Conservation (phyloP, 2,797 vertebrate species). For the Ctenochaetus hawaiiensis region DNA sequence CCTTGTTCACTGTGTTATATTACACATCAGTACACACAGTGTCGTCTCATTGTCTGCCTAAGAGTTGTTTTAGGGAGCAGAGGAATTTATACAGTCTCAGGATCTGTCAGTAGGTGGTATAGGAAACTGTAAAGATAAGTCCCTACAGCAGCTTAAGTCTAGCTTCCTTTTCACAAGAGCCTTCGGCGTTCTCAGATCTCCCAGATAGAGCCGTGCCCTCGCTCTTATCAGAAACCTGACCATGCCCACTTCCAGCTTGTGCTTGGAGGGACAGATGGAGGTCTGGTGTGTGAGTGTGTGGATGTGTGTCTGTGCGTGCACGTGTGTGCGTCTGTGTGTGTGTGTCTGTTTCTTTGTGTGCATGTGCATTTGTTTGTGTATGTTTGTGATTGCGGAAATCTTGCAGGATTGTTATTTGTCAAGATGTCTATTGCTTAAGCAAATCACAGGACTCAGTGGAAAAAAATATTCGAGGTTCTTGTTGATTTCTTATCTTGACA, state of each 20-base stretch:
- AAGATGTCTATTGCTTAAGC: constrained; percentile 37
- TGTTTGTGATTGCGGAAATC: constrained; percentile 10
- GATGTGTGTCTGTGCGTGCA: constrained; percentile 37
- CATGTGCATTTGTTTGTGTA: constrained; percentile 39
- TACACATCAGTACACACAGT: constrained; percentile 76
- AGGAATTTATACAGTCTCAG: constrained; percentile 82
- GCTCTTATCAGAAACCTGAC: constrained; percentile 79
- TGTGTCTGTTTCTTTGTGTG: constrained; percentile 9
- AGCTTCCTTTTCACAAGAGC: constrained; percentile 78
- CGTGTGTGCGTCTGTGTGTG: constrained; percentile 12
- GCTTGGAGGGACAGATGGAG: constrained; percentile 56
- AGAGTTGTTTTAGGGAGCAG: constrained; percentile 72
- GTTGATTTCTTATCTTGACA: not conserved
- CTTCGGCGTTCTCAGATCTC: constrained; percentile 80
- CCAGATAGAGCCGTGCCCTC: constrained; percentile 70
- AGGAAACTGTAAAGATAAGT: constrained; percentile 86
- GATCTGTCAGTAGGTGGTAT: constrained; percentile 80
- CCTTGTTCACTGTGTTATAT: constrained; percentile 76
- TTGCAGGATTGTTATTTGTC: constrained; percentile 39
- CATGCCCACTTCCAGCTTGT: constrained; percentile 70
- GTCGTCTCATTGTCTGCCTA: constrained; percentile 84
- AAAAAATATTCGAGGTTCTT: constrained; percentile 41
- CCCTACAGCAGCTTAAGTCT: constrained; percentile 67
- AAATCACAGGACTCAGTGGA: constrained; percentile 41
- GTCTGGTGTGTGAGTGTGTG: constrained; percentile 45